Evolutionary conservation across 2,888 invertebrate genomes (phyloP).

Genomic region (Neoaliturus tenellus): DNA sequence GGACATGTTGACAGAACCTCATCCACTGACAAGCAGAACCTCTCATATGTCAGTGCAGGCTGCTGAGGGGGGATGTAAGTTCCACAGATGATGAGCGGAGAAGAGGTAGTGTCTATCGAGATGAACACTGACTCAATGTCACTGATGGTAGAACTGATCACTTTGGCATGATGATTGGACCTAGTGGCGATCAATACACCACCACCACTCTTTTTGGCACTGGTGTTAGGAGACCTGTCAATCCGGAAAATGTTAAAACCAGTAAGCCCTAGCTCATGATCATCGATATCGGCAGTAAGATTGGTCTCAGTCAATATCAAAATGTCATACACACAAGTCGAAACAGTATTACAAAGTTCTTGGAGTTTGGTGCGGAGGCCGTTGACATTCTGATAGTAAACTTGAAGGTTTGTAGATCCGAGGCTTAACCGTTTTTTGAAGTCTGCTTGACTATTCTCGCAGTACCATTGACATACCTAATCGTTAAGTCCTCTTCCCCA

Average conservation of each 20-base stretch:
- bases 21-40: slow-evolving; percentile 6
- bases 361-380: slow-evolving; percentile 1
- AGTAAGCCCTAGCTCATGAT: neutral
- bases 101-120: neutral
- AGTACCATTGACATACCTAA: neutral
- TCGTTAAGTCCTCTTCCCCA: neutral
- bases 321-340: neutral
- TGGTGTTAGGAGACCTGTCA: neutral
- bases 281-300: neutral
- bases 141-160: neutral
- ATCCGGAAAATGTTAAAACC: slow-evolving; percentile 11
- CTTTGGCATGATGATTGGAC: neutral
- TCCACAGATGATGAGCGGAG: slow-evolving; percentile 19
- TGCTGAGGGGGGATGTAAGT: slow-evolving; percentile 28
- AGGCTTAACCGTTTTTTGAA: slow-evolving; percentile 16
- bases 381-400: slow-evolving; percentile 33
- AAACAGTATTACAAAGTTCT: neutral
- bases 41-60: slow-evolving; percentile 6
- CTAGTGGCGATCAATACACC: neutral
- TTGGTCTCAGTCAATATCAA: neutral
- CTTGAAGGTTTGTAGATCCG: neutral
- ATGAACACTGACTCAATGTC: neutral
- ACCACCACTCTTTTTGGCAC: slow-evolving; percentile 12
- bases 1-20: neutral
- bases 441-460: neutral